Conservation (phyloP, 2,888 invertebrate species). For the Lasioglossum vierecki region DNA sequence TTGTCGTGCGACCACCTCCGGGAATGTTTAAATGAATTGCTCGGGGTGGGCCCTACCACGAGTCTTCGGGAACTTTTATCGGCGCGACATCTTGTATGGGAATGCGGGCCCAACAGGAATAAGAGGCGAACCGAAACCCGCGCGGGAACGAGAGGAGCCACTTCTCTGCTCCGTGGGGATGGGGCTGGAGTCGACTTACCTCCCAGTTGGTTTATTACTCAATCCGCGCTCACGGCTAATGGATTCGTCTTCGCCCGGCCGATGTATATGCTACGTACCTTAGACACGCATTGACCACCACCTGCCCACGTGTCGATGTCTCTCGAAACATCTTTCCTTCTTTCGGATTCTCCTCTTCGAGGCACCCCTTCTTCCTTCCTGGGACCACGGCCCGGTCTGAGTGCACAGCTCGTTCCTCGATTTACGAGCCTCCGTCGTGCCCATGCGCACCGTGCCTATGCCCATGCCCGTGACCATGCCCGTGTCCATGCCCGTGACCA, state of each 20-base stretch:
- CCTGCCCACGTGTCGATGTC: slow-evolving; percentile 53
- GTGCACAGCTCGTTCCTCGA: slow-evolving; percentile 23
- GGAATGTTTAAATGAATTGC: slow-evolving; percentile 84
- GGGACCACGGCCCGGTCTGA: neutral
- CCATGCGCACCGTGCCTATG: neutral
- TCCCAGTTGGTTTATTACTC: slow-evolving; percentile 84
- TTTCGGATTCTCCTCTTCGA: slow-evolving; percentile 2
- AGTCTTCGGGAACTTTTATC: slow-evolving; percentile 80
- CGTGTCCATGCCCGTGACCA: neutral
- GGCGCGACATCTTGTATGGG: slow-evolving; percentile 84
- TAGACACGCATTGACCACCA: slow-evolving; percentile 69
- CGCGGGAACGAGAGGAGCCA: slow-evolving; percentile 60
- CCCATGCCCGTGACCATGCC: neutral
- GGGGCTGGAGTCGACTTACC: slow-evolving; percentile 78
- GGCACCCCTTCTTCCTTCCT: neutral
- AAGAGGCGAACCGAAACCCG: slow-evolving; percentile 73
- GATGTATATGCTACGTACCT: slow-evolving; percentile 63
- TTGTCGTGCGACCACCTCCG: slow-evolving; percentile 84
- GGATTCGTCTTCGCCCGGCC: slow-evolving; percentile 79
- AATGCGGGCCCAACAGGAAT: slow-evolving; percentile 82
- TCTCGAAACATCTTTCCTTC: slow-evolving; percentile 46
- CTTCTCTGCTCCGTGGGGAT: slow-evolving; percentile 46
- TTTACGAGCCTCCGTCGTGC: slow-evolving; percentile 26
- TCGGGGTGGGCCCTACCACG: slow-evolving; percentile 75
- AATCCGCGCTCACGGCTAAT: slow-evolving; percentile 82